These are phyloP conservation scores for Drosophila macrothrix DNA, from an alignment of 2,888 invertebrate genomes.

Conservation along the genomic window DNA sequence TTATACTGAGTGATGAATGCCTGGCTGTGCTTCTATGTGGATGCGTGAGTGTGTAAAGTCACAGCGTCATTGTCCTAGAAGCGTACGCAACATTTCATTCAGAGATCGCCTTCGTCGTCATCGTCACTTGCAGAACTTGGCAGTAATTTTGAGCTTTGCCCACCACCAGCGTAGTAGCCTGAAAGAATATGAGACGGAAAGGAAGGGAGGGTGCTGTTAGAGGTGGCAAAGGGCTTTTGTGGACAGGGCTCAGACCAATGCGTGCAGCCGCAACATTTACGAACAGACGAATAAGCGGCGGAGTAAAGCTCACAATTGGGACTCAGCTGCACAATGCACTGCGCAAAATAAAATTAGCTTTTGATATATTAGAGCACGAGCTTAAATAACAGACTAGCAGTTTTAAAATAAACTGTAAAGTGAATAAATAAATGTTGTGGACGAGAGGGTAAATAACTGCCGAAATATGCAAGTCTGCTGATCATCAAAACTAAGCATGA, in stretches of 20 bases:
- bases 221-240: background rate
- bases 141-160: conserved; percentile 72
- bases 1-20: conserved; percentile 68
- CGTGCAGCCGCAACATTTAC: conserved; percentile 70
- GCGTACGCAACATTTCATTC: conserved; percentile 71
- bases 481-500: background rate
- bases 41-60: conserved; percentile 36
- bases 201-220: background rate
- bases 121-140: conserved; percentile 75
- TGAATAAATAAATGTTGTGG: background rate
- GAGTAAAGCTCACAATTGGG: conserved; percentile 31
- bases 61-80: conserved; percentile 68
- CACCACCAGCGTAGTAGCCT: conserved; percentile 33
- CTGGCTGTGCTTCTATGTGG: conserved; percentile 19
- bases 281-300: conserved; percentile 41
- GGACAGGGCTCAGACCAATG: conserved; percentile 44
- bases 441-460: background rate
- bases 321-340: conserved; percentile 34
- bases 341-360: background rate
- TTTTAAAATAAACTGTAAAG: background rate
- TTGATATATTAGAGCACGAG: background rate
- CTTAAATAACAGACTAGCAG: background rate
- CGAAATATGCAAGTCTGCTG: background rate
- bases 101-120: conserved; percentile 43
- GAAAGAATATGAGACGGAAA: conserved; percentile 21